phyloP scores from a whole-genome alignment of 1,140 invertebrate genomes.

The Heliothis subflexa region DNA sequence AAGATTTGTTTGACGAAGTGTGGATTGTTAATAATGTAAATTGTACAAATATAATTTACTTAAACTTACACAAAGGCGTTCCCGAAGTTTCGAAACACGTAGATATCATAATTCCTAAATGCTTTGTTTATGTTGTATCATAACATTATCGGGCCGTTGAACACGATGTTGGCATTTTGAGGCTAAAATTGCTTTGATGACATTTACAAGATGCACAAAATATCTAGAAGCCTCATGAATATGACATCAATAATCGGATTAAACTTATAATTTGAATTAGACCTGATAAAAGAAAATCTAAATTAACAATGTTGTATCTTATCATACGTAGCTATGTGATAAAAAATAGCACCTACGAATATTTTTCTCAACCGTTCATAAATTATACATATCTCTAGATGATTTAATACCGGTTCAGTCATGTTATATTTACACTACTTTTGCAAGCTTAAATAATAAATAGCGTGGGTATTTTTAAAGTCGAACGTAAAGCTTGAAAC shows the following conservation, averaged over 20 bases:
- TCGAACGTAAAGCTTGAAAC: slow-evolving; percentile 65
- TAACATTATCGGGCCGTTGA: slow-evolving; percentile 33
- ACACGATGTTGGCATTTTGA: slow-evolving; percentile 46
- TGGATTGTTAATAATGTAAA: background rate
- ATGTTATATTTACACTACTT: slow-evolving; percentile 73
- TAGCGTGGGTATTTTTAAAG: slow-evolving; percentile 75
- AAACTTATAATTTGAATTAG: slow-evolving; percentile 45
- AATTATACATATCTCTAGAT: slow-evolving; percentile 58
- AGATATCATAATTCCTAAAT: slow-evolving; percentile 7
- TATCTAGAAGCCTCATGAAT: slow-evolving; percentile 48
- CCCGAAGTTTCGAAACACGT: background rate
- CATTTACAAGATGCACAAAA: slow-evolving; percentile 48
- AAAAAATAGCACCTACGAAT: slow-evolving; percentile 53
- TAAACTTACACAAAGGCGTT: background rate
- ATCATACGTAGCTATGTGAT: slow-evolving; percentile 44
- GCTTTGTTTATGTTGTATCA: slow-evolving; percentile 36
- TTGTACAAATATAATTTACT: background rate
- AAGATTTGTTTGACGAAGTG: background rate
- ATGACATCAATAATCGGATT: slow-evolving; percentile 50
- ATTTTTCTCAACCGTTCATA: slow-evolving; percentile 53
- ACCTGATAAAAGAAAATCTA: slow-evolving; percentile 54
- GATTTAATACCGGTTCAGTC: slow-evolving; percentile 66
- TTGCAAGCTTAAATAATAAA: slow-evolving; percentile 71
- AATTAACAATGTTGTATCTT: slow-evolving; percentile 46
- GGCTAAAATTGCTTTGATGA: slow-evolving; percentile 40